Conservation (phyloP, 2,797 vertebrate species). For the Triplophysa bombifrons region DNA sequence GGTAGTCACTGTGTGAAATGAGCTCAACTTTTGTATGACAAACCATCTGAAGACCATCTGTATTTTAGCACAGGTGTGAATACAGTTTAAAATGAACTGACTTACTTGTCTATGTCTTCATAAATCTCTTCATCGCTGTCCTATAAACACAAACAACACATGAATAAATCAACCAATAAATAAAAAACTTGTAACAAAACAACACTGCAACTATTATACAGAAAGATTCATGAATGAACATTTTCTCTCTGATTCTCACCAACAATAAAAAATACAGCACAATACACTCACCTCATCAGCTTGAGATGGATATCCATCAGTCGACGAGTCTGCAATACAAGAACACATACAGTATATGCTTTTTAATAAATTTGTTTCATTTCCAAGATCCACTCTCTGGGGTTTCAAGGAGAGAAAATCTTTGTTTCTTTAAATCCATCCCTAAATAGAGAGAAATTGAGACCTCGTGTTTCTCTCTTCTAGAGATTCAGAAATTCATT, state of each 20-base stretch:
- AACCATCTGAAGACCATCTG: not conserved
- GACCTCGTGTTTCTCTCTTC: no score
- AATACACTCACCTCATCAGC: slow-evolving; percentile 63
- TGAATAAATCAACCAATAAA: not conserved
- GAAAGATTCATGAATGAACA: not conserved
- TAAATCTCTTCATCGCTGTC: slow-evolving; percentile 72
- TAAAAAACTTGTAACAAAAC: not conserved
- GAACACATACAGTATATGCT: not conserved
- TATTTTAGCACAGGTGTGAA: not conserved
- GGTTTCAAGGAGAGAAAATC: not conserved
- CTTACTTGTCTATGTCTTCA: slow-evolving; percentile 78
- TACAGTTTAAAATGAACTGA: slow-evolving; percentile 22
- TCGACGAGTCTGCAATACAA: slow-evolving; percentile 67
- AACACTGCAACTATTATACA: not conserved
- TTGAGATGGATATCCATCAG: slow-evolving; percentile 63
- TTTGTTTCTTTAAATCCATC: not conserved
- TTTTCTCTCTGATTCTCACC: not conserved
- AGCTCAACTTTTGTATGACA: not conserved
- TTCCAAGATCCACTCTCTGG: not conserved
- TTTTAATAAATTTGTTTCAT: not conserved
- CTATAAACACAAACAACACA: slow-evolving; percentile 60
- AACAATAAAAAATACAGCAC: not conserved
- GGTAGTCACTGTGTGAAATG: not conserved
- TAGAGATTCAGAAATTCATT: no score
- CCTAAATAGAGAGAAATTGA: no score